Base-by-base conservation (phyloP, 1,140 invertebrate species). In the Ladona fulva region DNA sequence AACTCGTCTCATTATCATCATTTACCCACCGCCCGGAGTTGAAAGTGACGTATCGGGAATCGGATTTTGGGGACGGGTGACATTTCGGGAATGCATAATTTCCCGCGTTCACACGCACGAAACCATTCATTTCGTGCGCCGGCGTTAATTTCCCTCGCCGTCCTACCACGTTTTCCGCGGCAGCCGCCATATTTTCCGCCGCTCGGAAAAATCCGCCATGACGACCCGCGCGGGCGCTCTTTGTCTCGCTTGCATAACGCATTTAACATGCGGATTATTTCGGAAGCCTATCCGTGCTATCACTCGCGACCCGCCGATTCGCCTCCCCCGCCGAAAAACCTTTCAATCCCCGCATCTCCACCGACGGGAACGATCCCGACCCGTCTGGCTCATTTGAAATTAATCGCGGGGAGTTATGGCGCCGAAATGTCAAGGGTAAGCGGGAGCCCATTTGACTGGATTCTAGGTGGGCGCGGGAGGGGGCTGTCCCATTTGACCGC, bases 31-130 rank as follows among this genome's bases (percentile, higher is more conserved):
- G 29, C 29, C n/a, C 52, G 52, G 52, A 66, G 52, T 66, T 66
- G 52, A 66, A 66, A 66, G 52, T 66, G 52, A 66, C 52, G 52
- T 66, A 66, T 66, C 52, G 52, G 52, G 52, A 66, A 66, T 66
- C 52, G 52, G 52, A 66, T 66, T 66, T 66, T 66, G 16, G 52
- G n/a, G 1, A 66, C 16, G 52, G 14, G 14, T 22, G 52, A 22
- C 16, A 19, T 66, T 66, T 66, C 52, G 52, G 52, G 52, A 22
- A 66, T 19, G 52, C 29, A 37, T 37, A 37, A 37, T 37, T 37
- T 37, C 29, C 29, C 29, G 29, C 29, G 29, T 37, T 37, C 29
- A 37, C 8, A 37, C 52, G 52, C 52, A 66, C 52, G 52, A 22
- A 11, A 6, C 52, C 52, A 66, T 66, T 66, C 52, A 66, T 22